A percentile compares a stretch with the other conserved stretches of the same genome.
phyloP scores from a whole-genome alignment of 1,140 invertebrate species.

The Orchesella cincta region DNA sequence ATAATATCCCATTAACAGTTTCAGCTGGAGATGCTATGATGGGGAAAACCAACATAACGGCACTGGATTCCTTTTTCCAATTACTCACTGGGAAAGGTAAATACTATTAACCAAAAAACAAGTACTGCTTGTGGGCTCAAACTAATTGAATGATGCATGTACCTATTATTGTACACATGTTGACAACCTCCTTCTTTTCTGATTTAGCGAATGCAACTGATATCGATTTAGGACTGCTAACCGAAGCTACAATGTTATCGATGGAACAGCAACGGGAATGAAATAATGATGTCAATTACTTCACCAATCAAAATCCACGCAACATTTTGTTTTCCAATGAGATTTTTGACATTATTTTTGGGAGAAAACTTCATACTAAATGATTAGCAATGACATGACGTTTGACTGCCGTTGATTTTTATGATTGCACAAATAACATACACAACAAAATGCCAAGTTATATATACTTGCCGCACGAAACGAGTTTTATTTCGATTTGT shows the following conservation, averaged over 20 bases:
- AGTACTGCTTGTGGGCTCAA: neutral
- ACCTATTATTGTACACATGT: neutral
- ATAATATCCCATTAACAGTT: neutral
- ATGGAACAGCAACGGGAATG: slow-evolving; percentile 37
- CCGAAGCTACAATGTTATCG: slow-evolving; percentile 52
- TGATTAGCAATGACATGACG: too few species aligned
- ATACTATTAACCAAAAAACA: neutral
- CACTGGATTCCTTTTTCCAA: slow-evolving; percentile 79
- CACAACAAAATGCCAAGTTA: too few species aligned
- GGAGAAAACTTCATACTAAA: too few species aligned
- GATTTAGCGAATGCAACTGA: slow-evolving; percentile 49
- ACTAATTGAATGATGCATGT: neutral
- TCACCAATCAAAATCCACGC: neutral
- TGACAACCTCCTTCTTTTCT: slow-evolving; percentile 16
- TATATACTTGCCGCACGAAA: too few species aligned
- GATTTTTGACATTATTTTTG: too few species aligned
- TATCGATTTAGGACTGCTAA: slow-evolving; percentile 51
- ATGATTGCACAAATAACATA: too few species aligned
- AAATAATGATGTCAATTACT: too few species aligned
- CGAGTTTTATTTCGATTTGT: too few species aligned
- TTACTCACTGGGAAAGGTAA: slow-evolving; percentile 76
- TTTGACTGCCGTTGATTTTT: too few species aligned
- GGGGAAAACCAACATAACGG: slow-evolving; percentile 71
- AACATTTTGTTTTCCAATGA: too few species aligned
- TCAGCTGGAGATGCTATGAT: slow-evolving; percentile 70